Evolutionary conservation across 2,888 invertebrate genomes (phyloP), one percentile per base, ranked within the genome.

Genomic region (Noctua janthe): DNA sequence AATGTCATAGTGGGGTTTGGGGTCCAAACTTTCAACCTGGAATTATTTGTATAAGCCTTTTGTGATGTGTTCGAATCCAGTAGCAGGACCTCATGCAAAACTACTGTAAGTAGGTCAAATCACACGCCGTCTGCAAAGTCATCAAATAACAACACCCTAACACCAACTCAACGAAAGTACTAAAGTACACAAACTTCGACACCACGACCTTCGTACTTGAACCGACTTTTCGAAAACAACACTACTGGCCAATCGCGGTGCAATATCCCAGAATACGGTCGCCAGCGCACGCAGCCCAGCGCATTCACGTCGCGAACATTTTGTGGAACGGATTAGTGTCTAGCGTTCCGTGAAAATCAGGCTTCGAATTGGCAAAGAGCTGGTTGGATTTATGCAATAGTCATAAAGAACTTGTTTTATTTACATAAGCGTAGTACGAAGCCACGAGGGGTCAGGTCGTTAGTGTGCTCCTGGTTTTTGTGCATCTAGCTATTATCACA

Each of bases 321-420:
- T 95, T 93, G 93, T 93, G 92, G 93, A 93, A 93, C 95, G 94
- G 94, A 95, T 94, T 93, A 94, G 92, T 91, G 90, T 69, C 87
- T 95, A 95, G 90, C 90, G 94, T 95, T 94, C 94, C 96, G 95
- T 96, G 95, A 95, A 96, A 96, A 95, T 82, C 94, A 92, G 94
- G 92, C 94, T 94, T 92, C 92, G 82, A 66, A 94, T 96, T 96
- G 94, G 95, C 92, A 95, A 96, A 96, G 94, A 94, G 93, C 92
- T 93, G 91, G 91, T 89, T 91, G 93, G 94, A 94, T 96, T 96
- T 94, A 93, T 96, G 96, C 96, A 96, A 97, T 92, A 90, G 94
- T 94, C 95, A 95, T 95, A 94, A 95, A 95, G 93, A 95, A 95
- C 95, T 91, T 88, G 96, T 94, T 95, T 92, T 88, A 94, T 96